These are phyloP conservation scores for Heloderma charlesbogerti DNA, from an alignment of 2,113 vertebrate genomes.

Conservation along the genomic window DNA sequence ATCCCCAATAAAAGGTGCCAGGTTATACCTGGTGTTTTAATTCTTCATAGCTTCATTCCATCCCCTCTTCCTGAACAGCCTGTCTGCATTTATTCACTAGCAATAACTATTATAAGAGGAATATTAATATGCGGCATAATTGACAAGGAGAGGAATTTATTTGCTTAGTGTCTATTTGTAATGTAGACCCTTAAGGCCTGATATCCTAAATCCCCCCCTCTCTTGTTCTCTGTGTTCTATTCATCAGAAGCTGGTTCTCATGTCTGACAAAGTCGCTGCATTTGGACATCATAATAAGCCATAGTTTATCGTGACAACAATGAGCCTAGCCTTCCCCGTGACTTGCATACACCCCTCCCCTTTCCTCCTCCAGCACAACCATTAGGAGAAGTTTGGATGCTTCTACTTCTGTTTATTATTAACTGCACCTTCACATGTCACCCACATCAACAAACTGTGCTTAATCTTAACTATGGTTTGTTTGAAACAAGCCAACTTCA, in stretches of 20 bases:
- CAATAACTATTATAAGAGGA: not conserved
- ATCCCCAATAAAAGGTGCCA: not conserved
- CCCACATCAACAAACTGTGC: too few species aligned
- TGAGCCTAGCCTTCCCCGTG: too few species aligned
- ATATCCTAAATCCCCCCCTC: not conserved
- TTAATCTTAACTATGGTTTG: too few species aligned
- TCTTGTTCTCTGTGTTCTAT: not conserved
- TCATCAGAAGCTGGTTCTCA: not conserved
- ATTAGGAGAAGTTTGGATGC: too few species aligned
- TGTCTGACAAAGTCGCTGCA: not conserved
- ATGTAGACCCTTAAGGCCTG: not conserved
- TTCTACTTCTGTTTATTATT: too few species aligned
- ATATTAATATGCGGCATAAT: not conserved
- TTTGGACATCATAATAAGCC: not conserved
- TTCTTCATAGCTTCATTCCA: not conserved
- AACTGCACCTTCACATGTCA: too few species aligned
- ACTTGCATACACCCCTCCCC: too few species aligned
- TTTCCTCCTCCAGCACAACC: too few species aligned
- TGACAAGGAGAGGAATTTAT: not conserved
- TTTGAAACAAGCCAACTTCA: too few species aligned
- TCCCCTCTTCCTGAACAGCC: not conserved
- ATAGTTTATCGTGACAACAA: too few species aligned
- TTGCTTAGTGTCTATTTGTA: not conserved
- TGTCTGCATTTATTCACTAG: not conserved
- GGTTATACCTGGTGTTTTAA: not conserved